Base-by-base conservation (phyloP, 2,113 vertebrate species). In the Benitochromis conjunctus region DNA sequence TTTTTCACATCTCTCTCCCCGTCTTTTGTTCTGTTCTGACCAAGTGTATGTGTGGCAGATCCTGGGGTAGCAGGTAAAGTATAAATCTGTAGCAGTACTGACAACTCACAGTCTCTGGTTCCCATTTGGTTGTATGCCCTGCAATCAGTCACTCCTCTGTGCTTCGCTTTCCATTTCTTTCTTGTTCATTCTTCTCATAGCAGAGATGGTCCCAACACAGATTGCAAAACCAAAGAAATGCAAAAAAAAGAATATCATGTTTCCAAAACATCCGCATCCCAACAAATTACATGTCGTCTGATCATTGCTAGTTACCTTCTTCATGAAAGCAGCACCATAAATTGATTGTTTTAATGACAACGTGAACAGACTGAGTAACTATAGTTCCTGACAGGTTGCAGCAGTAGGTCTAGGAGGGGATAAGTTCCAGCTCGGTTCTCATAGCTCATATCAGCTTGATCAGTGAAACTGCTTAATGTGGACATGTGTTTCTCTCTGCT, bases 71-170 rank as follows among this genome's bases (percentile, higher is more conserved):
- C 91, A 93, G 91, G 91, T 94, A 89, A 92, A 82, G 64, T 90
- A 94, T 94, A 95, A 95, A 95, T 94, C 92, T 82, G 80, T 69
- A 51, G 79, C 41, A 55, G 82, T 74, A 76, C 89, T 92, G 94
- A 93, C 95, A 90, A 92, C 91, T 95, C 92, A 54, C 87, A 84
- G 86, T 92, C 88, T 95, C 95, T 95, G 93, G 94, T 94, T 95
- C 91, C 86, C 91, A 95, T 95, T 95, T 94, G 92, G 91, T 91
- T 26, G 4, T 34, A 86, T 91, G 89, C 89, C 94, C 87, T 81
- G 84, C 89, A 91, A 94, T 94, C 92, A 89, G 91, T 93, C 94
- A 94, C 90, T 91, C 55, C 76, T 84, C 55, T 36, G 66, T 64
- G 87, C 86, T 81, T 71, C 88, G 85, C 80, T 78, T 84, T 79